Evolutionary conservation across 2,888 invertebrate genomes (phyloP), one percentile per base, ranked within the genome.

Genomic region (Drosophila pegasa): DNA sequence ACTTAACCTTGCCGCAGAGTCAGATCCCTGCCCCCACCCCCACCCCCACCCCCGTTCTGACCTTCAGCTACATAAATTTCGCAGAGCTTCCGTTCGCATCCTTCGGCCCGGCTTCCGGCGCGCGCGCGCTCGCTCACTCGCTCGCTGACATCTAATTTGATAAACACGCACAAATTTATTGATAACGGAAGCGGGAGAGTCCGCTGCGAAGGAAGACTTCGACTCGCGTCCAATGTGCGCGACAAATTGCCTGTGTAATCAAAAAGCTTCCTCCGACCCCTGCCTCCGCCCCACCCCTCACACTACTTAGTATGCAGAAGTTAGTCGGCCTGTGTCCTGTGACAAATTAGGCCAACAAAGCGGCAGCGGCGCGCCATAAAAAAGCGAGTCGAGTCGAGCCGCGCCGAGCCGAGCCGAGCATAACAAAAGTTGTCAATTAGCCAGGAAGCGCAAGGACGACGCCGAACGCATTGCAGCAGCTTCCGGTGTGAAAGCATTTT

Each of bases 401-500:
- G 18, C 18, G 2, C 5, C 38, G 38, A 9, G 8, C 31, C 18
- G 43, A 47, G 25, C 40, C 18, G 37, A 14, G 31, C 25, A 61
- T 45, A 63, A 73, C 50, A 52, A 71, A 69, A 61, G 72, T 76
- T 80, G 77, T 72, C 87, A 85, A 87, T 85, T 85, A 83, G 65
- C 58, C 57, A 59, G 77, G 57, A 57, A 52, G 52, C 18, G 38
- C 22, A 58, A 40, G 51, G 62, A 55, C 65, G 87, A 78, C 75
- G 76, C 68, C 61, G 47, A 82, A 85, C 85, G 87, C 87, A 85
- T 85, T 85, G 85, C 87, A 78, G 57, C 83, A 69, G 80, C 86
- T 85, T 85, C 85, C 85, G 85, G 85, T 72, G 86, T 87, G 83
- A 87, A 85, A 85, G 80, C 85, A 85, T 86, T 85, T 87, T 85